Base-by-base conservation (phyloP, 2,888 invertebrate genomes). In the Hanleya hanleyi region DNA sequence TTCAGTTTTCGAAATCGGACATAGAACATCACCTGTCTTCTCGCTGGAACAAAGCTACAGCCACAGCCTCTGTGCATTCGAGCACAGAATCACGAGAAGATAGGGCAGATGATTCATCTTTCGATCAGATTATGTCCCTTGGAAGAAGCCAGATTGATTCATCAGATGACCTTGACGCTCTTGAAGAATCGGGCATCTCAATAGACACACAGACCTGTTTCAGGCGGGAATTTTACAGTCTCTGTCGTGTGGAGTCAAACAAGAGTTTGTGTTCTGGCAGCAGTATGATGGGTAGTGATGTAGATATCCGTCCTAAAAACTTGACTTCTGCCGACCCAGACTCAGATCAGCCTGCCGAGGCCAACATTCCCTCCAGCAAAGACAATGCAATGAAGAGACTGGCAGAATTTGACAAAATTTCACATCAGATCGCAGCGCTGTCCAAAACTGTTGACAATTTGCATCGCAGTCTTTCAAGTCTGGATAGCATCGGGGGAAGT, bases 361-460 rank as follows among this genome's bases (percentile, higher is more conserved):
- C 64, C 5, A 64, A 35, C 15, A n/a, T 18, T 12, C 12, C 18
- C 3, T 64, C 64, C 3, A 64, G 36, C 15, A n/a, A 35, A 64
- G 12, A 41, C n/a, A 12, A 12, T 15, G 47, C n/a, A 41, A 12
- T 15, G 12, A n/a, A 41, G 12, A 35, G 36, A 64, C n/a, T 64
- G 35, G 67, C 50, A 18, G 82, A 86, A 68, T 86, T 87, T 81
- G 87, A 86, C 68, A 79, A 82, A 65, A 85, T 87, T 67, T 86
- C 86, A 1, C 72, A 76, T 37, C 85, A 87, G 71, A 83, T 87
- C 69, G 85, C 83, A 61, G 81, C 76, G 73, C 78, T 87, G 64
- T 86, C 87, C 26, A 82, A 82, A 77, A 87, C 86, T 6, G 87
- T 87, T 9, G 84, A 84, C 70, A 83, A 84, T 29, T 77, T 87